Conservation (phyloP, 2,113 vertebrate genomes). For the Embiotoca jacksoni region DNA sequence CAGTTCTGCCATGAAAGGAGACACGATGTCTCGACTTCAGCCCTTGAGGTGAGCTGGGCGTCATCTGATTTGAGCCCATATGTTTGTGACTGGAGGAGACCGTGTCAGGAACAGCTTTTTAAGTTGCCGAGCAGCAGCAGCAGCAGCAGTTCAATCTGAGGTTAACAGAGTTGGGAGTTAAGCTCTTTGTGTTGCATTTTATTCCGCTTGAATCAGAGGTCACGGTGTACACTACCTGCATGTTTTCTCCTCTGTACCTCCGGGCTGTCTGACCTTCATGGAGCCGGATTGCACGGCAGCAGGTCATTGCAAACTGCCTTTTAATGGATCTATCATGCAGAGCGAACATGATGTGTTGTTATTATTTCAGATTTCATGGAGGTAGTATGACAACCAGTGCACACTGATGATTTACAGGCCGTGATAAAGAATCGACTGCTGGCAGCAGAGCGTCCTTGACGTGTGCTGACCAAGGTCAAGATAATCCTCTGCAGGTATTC, state of each 20-base stretch:
- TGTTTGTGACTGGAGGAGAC: not conserved
- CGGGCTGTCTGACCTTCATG: slow-evolving; percentile 27
- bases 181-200: not conserved
- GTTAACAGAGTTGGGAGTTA: not conserved
- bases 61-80: not conserved
- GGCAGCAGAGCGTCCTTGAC: not conserved
- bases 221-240: not conserved
- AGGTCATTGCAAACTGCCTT: not conserved
- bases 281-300: slow-evolving; percentile 6
- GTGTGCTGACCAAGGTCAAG: not conserved
- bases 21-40: slow-evolving; percentile 13
- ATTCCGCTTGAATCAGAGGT: not conserved
- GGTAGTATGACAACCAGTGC: not conserved
- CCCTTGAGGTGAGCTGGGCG: slow-evolving; percentile 17
- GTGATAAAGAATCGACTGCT: slow-evolving; percentile 18
- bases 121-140: not conserved
- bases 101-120: not conserved
- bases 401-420: slow-evolving; percentile 22
- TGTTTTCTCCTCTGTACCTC: not conserved
- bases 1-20: not conserved
- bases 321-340: slow-evolving; percentile 4
- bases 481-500: not conserved
- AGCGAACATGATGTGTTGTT: slow-evolving; percentile 20
- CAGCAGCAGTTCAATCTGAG: not conserved
- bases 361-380: not conserved